These are phyloP conservation scores for Sclerurus mexicanus DNA, from an alignment of 2,113 vertebrate genomes.

Conservation along the genomic window DNA sequence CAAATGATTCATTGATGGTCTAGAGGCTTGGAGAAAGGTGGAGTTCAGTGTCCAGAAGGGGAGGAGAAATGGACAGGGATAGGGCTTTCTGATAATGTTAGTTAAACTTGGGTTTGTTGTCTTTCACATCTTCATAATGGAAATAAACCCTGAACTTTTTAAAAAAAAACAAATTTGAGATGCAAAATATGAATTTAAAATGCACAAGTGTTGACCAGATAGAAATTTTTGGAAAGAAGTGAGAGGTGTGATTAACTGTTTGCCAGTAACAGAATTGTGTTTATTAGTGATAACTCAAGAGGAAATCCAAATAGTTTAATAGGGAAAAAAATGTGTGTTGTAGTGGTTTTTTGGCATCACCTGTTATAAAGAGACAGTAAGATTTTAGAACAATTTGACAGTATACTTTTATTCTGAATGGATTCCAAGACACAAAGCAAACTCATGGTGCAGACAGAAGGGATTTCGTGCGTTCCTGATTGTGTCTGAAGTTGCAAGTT, in stretches of 20 bases:
- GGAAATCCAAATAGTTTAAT: background rate
- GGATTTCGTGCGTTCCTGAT: background rate
- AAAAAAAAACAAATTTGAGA: background rate
- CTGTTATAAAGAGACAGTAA: background rate
- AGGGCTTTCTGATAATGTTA: background rate
- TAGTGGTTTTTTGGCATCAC: background rate
- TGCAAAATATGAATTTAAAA: background rate
- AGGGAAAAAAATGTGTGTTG: background rate
- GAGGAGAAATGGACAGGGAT: background rate
- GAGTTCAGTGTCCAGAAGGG: background rate
- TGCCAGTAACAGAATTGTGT: background rate
- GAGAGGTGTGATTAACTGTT: background rate
- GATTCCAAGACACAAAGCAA: background rate
- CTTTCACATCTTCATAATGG: background rate
- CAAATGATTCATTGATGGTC: conserved; percentile 28
- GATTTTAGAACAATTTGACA: background rate
- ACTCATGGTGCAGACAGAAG: background rate
- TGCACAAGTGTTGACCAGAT: background rate
- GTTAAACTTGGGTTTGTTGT: background rate
- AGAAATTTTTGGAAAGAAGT: background rate
- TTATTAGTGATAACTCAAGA: background rate
- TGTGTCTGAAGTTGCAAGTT: background rate
- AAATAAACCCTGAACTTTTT: background rate
- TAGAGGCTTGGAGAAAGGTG: background rate
- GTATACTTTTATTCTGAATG: background rate